Conservation (phyloP, 1,140 invertebrate species). For the Muscidifurax raptorellus region DNA sequence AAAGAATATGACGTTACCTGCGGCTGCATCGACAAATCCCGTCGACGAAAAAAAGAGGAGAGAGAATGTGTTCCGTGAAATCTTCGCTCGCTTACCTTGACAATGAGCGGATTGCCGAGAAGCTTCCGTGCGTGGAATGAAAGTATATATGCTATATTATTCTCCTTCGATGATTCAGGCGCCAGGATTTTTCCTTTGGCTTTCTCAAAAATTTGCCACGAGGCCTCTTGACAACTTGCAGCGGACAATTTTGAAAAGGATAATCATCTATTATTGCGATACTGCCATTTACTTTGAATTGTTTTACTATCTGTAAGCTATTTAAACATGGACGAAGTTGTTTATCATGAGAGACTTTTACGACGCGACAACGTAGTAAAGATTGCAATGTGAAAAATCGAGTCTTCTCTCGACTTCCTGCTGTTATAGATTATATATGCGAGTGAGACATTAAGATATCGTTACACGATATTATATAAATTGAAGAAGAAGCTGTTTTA, state of each 20-base stretch:
- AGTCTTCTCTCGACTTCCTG: not conserved
- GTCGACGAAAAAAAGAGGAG: conserved; percentile 28
- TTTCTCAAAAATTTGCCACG: conserved; percentile 18
- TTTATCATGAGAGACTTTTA: conserved; percentile 8
- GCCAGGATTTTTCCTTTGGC: not conserved
- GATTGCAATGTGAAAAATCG: not conserved
- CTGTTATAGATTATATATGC: not conserved
- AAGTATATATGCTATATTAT: conserved; percentile 15
- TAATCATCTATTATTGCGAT: not conserved
- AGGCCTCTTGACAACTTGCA: not conserved
- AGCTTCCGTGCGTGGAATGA: not conserved
- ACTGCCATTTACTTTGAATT: not conserved
- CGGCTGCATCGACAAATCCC: conserved; percentile 46
- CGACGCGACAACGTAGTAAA: not conserved
- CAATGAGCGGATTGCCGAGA: conserved; percentile 31
- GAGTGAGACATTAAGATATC: conserved; percentile 4
- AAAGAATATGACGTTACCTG: conserved; percentile 72
- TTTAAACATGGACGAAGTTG: not conserved
- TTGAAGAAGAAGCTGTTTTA: conserved; percentile 13
- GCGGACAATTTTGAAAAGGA: not conserved
- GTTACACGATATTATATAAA: conserved; percentile 26
- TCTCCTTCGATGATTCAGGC: not conserved
- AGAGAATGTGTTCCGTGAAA: conserved; percentile 42
- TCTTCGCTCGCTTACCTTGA: conserved; percentile 31
- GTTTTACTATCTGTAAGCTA: not conserved